phyloP scores from a whole-genome alignment of 35 echinoderm and acorn worm genomes.

The Ptychodera flava region DNA sequence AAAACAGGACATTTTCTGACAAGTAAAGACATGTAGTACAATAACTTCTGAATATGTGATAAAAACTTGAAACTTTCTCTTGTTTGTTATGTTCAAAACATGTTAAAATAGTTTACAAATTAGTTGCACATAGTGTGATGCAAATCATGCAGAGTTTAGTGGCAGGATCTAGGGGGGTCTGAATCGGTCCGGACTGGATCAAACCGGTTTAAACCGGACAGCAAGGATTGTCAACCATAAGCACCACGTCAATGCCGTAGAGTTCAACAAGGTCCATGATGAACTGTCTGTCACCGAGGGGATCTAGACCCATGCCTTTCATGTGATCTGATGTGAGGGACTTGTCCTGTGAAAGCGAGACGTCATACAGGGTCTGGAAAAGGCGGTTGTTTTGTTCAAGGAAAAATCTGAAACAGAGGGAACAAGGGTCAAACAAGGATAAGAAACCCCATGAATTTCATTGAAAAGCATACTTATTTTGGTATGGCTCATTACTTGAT shows the following conservation, averaged over 20 bases:
- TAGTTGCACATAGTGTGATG: no score
- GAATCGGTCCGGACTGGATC: background rate
- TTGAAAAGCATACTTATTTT: no score
- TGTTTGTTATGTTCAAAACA: background rate
- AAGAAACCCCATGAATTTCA: background rate
- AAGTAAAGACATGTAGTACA: no score
- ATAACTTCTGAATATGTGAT: no score
- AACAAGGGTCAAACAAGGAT: background rate
- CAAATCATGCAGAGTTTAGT: background rate
- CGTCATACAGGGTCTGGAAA: conserved; percentile 85
- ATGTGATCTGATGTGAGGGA: conserved; percentile 90
- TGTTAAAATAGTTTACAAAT: background rate
- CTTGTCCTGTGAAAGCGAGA: conserved; percentile 71
- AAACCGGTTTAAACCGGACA: conserved; percentile 60
- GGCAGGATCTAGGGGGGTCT: background rate
- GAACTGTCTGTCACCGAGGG: conserved; percentile 84
- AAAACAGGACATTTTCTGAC: no score
- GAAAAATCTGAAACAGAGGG: conserved; percentile 63
- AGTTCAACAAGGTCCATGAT: conserved; percentile 95
- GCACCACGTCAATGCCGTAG: conserved; percentile 93
- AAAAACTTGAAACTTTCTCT: no score
- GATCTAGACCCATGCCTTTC: conserved; percentile 97
- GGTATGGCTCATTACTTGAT: no score
- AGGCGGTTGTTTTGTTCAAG: conserved; percentile 94
- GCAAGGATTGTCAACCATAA: conserved; percentile 98